Conservation (phyloP, 2,888 invertebrate genomes). For the Limnephilus lunatus region DNA sequence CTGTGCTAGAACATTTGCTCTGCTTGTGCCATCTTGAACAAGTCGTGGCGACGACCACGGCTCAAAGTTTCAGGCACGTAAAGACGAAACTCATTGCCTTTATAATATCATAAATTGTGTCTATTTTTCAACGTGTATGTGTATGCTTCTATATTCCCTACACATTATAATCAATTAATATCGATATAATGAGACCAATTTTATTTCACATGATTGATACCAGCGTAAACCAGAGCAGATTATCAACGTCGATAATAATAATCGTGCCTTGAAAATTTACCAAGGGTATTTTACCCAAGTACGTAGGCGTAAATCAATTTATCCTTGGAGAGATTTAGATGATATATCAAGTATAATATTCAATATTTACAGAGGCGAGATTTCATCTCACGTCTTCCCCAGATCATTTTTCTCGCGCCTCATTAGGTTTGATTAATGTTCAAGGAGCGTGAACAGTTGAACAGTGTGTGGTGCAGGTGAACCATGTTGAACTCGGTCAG, state of each 20-base stretch:
- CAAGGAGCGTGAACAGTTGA: neutral
- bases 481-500: neutral
- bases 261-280: neutral
- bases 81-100: neutral
- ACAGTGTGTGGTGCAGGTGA: neutral
- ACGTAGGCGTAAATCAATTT: neutral
- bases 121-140: neutral
- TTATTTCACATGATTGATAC: neutral
- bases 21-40: too few species aligned
- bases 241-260: neutral
- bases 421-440: neutral
- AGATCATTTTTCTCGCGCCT: neutral
- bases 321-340: neutral
- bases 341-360: neutral
- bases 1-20: too few species aligned
- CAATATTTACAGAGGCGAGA: neutral
- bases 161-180: neutral
- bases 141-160: neutral
- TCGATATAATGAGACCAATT: neutral
- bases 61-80: too few species aligned
- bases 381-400: neutral
- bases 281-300: neutral
- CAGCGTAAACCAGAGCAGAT: neutral
- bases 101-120: neutral
- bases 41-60: too few species aligned